Conservation (phyloP, 2,888 invertebrate species). For the Tetramorium bicarinatum region DNA sequence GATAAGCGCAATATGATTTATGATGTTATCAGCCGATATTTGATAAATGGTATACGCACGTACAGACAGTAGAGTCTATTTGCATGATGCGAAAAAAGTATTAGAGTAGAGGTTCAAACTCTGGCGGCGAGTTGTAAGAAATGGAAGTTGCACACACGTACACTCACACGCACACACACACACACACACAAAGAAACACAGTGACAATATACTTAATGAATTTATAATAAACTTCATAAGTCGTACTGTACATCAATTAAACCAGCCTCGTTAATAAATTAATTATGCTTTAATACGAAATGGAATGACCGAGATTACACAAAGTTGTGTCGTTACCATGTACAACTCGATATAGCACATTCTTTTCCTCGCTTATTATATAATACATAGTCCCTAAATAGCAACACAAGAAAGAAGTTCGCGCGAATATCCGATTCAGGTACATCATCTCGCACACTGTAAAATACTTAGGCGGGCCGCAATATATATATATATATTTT, state of each 20-base stretch:
- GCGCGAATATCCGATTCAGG: slow-evolving; percentile 75
- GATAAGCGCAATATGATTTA: slow-evolving; percentile 28
- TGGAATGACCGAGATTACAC: slow-evolving; percentile 48
- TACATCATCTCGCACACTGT: slow-evolving; percentile 73
- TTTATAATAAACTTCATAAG: slow-evolving; percentile 48
- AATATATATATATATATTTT: slow-evolving; percentile 29
- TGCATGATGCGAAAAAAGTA: neutral
- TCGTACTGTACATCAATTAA: slow-evolving; percentile 54
- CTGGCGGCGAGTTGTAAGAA: neutral
- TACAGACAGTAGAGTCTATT: neutral
- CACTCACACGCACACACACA: too few relatives aligned
- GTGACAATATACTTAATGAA: slow-evolving; percentile 41
- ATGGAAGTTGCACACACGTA: neutral
- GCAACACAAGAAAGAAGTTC: slow-evolving; percentile 67
- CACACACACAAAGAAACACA: neutral
- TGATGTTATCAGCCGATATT: slow-evolving; percentile 32
- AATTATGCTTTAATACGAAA: slow-evolving; percentile 48
- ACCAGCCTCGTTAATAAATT: slow-evolving; percentile 48
- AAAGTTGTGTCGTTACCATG: slow-evolving; percentile 28
- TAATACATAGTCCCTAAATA: slow-evolving; percentile 52
- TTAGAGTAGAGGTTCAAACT: neutral
- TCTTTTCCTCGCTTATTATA: slow-evolving; percentile 45
- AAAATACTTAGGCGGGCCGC: slow-evolving; percentile 66
- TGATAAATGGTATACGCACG: neutral
- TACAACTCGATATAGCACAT: slow-evolving; percentile 43